Evolutionary conservation across 92 coral and sea anemone genomes (phyloP).

Genomic region (Zoanthus solanderi): DNA sequence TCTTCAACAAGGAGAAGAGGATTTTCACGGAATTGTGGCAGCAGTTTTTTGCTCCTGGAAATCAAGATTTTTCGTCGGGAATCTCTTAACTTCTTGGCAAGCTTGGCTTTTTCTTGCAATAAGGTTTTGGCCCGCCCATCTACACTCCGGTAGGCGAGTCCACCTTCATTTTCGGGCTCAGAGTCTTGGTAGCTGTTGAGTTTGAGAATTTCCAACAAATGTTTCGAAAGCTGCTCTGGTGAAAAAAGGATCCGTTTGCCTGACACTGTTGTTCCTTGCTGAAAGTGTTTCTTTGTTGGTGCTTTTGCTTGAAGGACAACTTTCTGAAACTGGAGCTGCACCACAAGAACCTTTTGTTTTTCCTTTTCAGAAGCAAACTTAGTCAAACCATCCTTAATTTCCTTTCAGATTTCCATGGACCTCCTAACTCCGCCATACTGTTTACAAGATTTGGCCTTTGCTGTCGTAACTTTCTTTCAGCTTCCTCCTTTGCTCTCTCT

Average conservation of each 20-base stretch:
- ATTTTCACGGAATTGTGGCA: conserved; percentile 44
- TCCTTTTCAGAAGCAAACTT: conserved; percentile 45
- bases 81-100: conserved; percentile 47
- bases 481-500: conserved; percentile 51
- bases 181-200: conserved; percentile 38
- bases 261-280: conserved; percentile 51
- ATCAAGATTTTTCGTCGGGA: conserved; percentile 24
- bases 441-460: conserved; percentile 35
- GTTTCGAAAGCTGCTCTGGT: conserved; percentile 35
- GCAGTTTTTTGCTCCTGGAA: conserved; percentile 25
- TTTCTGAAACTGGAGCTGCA: neutral
- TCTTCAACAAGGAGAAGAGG: conserved; percentile 49
- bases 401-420: conserved; percentile 49
- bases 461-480: conserved; percentile 43
- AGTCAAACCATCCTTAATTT: conserved; percentile 20
- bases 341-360: conserved; percentile 42
- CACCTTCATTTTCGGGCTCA: conserved; percentile 32
- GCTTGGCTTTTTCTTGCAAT: conserved; percentile 47
- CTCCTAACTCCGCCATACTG: conserved; percentile 36
- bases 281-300: conserved; percentile 50
- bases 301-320: conserved; percentile 25
- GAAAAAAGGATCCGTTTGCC: conserved; percentile 51
- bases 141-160: conserved; percentile 31
- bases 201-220: conserved; percentile 27
- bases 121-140: conserved; percentile 38